A percentile compares a stretch with the other conserved stretches of the same genome.
Evolutionary conservation across 2,113 vertebrate species (phyloP).

Genomic region (Sebastes schlegelii): DNA sequence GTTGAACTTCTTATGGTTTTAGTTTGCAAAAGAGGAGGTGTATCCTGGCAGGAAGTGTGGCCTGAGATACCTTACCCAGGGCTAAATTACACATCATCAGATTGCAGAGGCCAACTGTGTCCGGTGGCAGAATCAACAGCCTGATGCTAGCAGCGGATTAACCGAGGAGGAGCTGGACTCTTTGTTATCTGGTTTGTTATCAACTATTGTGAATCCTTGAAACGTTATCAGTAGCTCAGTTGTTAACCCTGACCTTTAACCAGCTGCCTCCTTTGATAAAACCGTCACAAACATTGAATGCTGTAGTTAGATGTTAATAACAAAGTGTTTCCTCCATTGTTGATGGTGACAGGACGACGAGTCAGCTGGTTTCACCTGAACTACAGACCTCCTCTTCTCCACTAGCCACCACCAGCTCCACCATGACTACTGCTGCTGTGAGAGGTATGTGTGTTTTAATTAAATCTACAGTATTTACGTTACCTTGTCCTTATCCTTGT

Average conservation of each 20-base stretch:
- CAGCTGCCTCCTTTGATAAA: background rate
- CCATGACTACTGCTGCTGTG: conserved; percentile 75
- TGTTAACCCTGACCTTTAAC: conserved; percentile 27
- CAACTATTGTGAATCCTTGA: background rate
- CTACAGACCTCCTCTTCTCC: background rate
- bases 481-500: too few species aligned
- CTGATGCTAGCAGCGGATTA: background rate
- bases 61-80: background rate
- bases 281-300: background rate
- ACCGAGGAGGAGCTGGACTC: too few species aligned
- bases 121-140: conserved; percentile 53
- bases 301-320: background rate
- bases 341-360: conserved; percentile 30
- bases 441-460: conserved; percentile 67
- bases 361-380: background rate
- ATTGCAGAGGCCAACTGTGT: conserved; percentile 51
- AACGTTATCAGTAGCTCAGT: conserved; percentile 24
- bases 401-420: conserved; percentile 2
- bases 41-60: background rate
- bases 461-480: too few species aligned
- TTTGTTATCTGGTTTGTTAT: conserved; percentile 31
- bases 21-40: background rate
- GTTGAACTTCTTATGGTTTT: rapidly evolving
- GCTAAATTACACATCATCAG: rapidly evolving
- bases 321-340: background rate